A percentile compares a stretch with the other conserved stretches of the same genome.
Conservation (phyloP, 2,113 vertebrate species). For the Tetrao urogallus region DNA sequence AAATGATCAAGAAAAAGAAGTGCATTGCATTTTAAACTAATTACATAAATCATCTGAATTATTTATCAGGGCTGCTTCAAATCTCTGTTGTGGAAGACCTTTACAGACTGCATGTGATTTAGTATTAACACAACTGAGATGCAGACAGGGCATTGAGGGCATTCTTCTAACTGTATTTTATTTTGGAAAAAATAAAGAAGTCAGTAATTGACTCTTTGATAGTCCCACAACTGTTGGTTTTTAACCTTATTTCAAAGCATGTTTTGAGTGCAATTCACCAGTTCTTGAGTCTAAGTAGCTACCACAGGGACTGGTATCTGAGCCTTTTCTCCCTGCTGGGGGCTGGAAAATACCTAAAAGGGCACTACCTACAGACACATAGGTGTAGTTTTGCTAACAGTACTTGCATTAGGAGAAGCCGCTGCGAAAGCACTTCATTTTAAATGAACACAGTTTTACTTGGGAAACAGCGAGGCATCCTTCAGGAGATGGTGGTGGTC, state of each 20-base stretch:
- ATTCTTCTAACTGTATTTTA: neutral
- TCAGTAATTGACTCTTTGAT: constrained; percentile 32
- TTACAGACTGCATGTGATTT: neutral
- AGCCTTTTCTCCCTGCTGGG: neutral
- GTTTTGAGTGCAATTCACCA: constrained; percentile 48
- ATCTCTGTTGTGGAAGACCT: constrained; percentile 26
- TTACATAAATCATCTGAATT: constrained; percentile 48
- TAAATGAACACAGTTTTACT: neutral
- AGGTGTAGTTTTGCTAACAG: neutral
- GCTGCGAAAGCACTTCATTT: neutral
- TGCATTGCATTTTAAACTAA: constrained; percentile 41
- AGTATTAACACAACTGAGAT: constrained; percentile 20
- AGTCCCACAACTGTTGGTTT: constrained; percentile 49
- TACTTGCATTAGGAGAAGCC: neutral
- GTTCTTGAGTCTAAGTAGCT: constrained; percentile 54
- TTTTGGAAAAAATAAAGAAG: constrained; percentile 40
- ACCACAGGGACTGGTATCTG: constrained; percentile 60
- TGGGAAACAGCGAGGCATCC: neutral
- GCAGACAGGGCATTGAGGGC: neutral
- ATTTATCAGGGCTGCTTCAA: constrained; percentile 42
- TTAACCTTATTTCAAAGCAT: constrained; percentile 48
- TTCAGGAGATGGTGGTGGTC: neutral
- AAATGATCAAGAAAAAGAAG: constrained; percentile 32
- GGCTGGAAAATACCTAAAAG: neutral
- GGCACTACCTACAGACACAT: neutral